phyloP scores from a whole-genome alignment of 2,113 vertebrate species.

The Artemisiospiza belli region DNA sequence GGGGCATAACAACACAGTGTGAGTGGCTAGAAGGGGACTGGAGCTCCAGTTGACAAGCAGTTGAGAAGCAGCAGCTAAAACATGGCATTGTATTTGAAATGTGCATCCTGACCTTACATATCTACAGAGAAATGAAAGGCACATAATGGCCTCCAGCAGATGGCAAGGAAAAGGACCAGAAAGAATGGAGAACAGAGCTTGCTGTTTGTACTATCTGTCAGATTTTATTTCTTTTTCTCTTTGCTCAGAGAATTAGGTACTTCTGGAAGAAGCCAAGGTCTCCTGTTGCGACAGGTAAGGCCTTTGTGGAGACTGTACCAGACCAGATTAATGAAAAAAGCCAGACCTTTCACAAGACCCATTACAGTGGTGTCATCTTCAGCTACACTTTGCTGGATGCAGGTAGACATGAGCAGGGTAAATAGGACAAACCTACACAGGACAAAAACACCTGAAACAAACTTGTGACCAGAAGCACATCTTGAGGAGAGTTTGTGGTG shows the following conservation, averaged over 20 bases:
- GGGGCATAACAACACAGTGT: neutral
- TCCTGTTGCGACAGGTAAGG: neutral
- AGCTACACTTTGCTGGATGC: neutral
- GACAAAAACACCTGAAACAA: neutral
- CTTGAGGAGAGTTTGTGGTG: neutral
- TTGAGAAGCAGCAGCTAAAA: conserved; percentile 20
- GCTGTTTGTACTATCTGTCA: neutral
- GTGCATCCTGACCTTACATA: neutral
- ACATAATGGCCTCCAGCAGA: neutral
- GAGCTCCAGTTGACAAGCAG: neutral
- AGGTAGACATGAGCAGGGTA: neutral
- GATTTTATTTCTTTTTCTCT: neutral
- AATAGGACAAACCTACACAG: accelerated
- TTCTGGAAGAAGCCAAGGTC: neutral
- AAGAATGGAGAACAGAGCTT: neutral
- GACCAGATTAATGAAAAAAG: neutral
- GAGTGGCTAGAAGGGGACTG: neutral
- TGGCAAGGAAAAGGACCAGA: neutral
- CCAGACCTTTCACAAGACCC: neutral
- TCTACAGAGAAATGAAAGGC: neutral
- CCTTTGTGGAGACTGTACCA: neutral
- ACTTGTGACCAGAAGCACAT: accelerated
- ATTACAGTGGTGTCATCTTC: neutral
- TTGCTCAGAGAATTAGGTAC: neutral
- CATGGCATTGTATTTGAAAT: neutral